phyloP scores from a whole-genome alignment of 1,140 invertebrate species.

The Ceratina japonica region DNA sequence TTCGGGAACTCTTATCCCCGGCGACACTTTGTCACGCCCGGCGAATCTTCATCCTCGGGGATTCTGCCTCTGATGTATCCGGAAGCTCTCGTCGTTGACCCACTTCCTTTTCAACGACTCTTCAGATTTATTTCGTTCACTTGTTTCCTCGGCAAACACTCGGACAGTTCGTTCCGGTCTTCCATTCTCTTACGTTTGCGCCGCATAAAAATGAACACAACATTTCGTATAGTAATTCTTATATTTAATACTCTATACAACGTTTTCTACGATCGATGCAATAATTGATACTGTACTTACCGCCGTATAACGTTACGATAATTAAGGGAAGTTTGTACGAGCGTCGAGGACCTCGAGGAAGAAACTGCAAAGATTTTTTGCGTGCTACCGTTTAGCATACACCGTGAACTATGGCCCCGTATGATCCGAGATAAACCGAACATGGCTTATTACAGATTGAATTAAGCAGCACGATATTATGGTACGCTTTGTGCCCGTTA shows the following conservation, averaged over 20 bases:
- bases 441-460: constrained; percentile 45
- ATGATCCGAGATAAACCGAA: constrained; percentile 35
- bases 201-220: no score
- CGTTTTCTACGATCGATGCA: no score
- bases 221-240: no score
- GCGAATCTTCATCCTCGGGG: neutral
- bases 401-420: constrained; percentile 1
- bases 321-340: no score
- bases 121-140: no score
- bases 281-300: no score
- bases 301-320: no score
- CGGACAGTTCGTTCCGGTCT: no score
- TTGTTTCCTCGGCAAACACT: no score
- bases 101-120: neutral
- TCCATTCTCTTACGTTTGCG: no score
- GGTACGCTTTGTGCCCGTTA: constrained; percentile 16
- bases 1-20: neutral
- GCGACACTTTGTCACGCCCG: neutral
- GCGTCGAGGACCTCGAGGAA: neutral
- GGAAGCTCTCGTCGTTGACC: constrained; percentile 3
- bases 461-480: constrained; percentile 46
- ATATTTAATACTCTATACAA: no score
- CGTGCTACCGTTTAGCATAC: neutral
- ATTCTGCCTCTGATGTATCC: neutral
- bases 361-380: neutral